Percentiles rank a stretch among this genome's conserved stretches.
Conservation (phyloP, 2,113 vertebrate genomes). For the Zapornia atra region DNA sequence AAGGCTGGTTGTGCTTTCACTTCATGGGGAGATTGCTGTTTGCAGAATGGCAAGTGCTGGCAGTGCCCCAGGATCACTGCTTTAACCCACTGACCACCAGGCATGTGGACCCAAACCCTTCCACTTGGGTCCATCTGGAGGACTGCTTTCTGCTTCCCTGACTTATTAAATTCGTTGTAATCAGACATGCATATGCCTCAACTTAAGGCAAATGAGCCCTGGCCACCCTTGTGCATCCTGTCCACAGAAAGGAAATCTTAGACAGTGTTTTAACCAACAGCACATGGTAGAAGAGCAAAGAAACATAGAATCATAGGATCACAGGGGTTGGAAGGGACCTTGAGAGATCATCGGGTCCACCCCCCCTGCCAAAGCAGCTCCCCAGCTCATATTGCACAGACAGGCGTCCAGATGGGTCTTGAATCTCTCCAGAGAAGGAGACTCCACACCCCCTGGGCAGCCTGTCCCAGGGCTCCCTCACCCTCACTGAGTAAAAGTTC, state of each 20-base stretch:
- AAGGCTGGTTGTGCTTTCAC: neutral
- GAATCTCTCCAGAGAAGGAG: too few relatives aligned
- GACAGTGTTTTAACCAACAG: neutral
- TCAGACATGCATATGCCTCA: neutral
- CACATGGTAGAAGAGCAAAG: neutral
- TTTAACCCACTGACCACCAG: neutral
- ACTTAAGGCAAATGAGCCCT: neutral
- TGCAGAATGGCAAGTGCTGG: neutral
- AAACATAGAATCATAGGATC: too few relatives aligned
- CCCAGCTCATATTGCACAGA: too few relatives aligned
- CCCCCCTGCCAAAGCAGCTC: too few relatives aligned
- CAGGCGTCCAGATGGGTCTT: too few relatives aligned
- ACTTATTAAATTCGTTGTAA: neutral
- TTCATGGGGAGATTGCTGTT: fast-evolving
- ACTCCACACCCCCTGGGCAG: too few relatives aligned
- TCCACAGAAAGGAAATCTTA: neutral
- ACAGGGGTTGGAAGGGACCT: too few relatives aligned
- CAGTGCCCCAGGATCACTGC: neutral
- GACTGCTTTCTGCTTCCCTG: neutral
- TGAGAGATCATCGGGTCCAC: too few relatives aligned
- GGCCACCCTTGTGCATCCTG: neutral
- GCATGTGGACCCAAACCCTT: neutral
- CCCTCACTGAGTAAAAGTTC: too few relatives aligned
- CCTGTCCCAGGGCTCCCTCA: too few relatives aligned
- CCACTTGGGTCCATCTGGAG: neutral